These are phyloP conservation scores for Sciaenops ocellatus DNA, from an alignment of 2,797 vertebrate genomes.

Conservation along the genomic window DNA sequence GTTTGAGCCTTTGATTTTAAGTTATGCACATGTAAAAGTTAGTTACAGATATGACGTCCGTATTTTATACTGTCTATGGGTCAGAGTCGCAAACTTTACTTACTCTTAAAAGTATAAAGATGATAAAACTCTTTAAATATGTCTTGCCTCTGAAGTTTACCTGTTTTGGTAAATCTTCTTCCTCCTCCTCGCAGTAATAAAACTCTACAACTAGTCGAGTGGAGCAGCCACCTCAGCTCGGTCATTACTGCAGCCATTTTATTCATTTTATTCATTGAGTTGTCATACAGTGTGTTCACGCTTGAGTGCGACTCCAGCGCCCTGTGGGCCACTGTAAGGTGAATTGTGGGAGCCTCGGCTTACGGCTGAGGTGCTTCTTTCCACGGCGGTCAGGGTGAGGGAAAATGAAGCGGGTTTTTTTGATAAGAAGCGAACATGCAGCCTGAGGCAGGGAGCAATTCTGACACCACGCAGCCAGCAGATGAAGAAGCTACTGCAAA, in stretches of 20 bases:
- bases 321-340: constrained; percentile 25
- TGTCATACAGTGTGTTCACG: constrained; percentile 66
- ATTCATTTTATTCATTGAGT: constrained; percentile 76
- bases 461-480: neutral
- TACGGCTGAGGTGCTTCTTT: constrained; percentile 35
- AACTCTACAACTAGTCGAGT: constrained; percentile 31
- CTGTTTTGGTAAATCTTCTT: constrained; percentile 41
- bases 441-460: neutral
- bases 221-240: constrained; percentile 56
- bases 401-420: constrained; percentile 8
- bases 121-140: neutral
- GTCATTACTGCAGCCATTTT: constrained; percentile 64
- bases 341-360: constrained; percentile 34
- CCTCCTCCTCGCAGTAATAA: constrained; percentile 27
- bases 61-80: no score
- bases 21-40: neutral
- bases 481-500: neutral
- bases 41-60: neutral
- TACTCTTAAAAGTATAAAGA: neutral
- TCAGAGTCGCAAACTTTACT: neutral
- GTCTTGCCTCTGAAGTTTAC: constrained; percentile 24
- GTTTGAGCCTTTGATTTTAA: constrained; percentile 7
- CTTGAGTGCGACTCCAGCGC: constrained; percentile 51
- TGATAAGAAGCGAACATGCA: constrained; percentile 40
- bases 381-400: neutral